phyloP scores from a whole-genome alignment of 2,888 invertebrate species.

The Drosophila nr. fundita region DNA sequence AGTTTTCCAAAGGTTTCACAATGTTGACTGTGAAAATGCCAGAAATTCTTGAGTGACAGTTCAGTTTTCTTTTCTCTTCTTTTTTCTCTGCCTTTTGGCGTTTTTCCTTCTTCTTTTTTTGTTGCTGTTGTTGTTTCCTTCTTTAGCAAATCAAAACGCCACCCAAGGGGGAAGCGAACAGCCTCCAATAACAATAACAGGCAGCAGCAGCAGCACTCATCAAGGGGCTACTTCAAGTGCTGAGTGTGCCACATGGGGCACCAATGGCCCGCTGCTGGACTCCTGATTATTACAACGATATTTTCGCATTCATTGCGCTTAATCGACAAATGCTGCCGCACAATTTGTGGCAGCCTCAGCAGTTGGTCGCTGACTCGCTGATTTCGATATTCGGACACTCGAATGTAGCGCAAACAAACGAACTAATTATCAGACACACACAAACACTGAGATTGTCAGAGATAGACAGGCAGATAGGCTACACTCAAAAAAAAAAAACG shows the following conservation, averaged over 20 bases:
- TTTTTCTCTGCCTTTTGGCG: not conserved
- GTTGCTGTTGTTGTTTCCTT: not conserved
- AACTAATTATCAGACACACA: constrained; percentile 72
- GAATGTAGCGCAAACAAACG: constrained; percentile 71
- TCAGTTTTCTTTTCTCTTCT: constrained; percentile 47
- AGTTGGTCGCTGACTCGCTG: constrained; percentile 66
- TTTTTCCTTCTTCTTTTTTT: constrained; percentile 5
- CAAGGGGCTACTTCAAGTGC: constrained; percentile 68
- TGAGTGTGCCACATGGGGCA: constrained; percentile 50
- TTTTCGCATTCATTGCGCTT: constrained; percentile 77
- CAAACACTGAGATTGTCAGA: constrained; percentile 18
- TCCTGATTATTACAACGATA: constrained; percentile 73
- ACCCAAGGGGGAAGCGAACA: constrained; percentile 29
- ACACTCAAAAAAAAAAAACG: not conserved
- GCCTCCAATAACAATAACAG: constrained; percentile 22
- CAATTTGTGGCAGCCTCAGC: constrained; percentile 64
- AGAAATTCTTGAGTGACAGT: constrained; percentile 74
- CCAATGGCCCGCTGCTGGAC: constrained; percentile 49
- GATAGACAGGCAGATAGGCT: constrained; percentile 5
- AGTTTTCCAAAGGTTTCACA: constrained; percentile 62
- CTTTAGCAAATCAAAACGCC: constrained; percentile 58
- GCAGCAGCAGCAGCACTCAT: constrained; percentile 16
- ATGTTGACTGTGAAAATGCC: constrained; percentile 63
- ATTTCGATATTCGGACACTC: constrained; percentile 48
- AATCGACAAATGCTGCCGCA: constrained; percentile 76